Evolutionary conservation across 2,888 invertebrate genomes (phyloP).

Genomic region (Cenopis cana): DNA sequence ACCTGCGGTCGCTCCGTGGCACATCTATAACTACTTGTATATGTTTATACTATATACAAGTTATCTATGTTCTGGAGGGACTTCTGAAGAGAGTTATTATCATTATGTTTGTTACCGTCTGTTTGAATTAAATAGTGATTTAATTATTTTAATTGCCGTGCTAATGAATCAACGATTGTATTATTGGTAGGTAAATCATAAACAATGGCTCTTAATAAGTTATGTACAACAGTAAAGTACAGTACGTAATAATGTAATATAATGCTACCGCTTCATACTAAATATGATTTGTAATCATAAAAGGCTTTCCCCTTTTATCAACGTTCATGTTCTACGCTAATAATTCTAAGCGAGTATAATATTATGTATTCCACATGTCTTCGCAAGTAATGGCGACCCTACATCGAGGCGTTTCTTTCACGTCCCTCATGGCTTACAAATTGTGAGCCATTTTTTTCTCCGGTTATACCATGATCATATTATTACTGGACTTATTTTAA

Average conservation of each 20-base stretch:
- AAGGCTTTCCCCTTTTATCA: constrained; percentile 9
- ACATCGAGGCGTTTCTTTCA: constrained; percentile 25
- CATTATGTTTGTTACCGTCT: no score
- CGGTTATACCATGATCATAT: constrained; percentile 13
- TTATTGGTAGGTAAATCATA: no score
- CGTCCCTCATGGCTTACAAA: constrained; percentile 40
- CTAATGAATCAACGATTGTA: no score
- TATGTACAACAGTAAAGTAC: neutral
- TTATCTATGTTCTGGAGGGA: no score
- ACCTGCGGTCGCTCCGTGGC: no score
- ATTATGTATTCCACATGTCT: constrained; percentile 28
- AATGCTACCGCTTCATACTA: neutral
- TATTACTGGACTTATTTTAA: constrained; percentile 26
- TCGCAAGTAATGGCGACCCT: constrained; percentile 38
- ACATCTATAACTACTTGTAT: no score
- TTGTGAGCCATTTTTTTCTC: constrained; percentile 39
- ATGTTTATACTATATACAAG: no score
- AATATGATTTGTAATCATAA: constrained; percentile 3
- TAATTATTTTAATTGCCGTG: no score
- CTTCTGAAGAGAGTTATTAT: no score
- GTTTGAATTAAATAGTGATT: no score
- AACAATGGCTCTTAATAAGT: neutral
- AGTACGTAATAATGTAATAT: neutral
- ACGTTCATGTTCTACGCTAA: constrained; percentile 23
- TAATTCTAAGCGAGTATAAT: constrained; percentile 26